A percentile compares a stretch with the other conserved stretches of the same genome.
Conservation (phyloP, 1,140 invertebrate species). For the Drosophila nasuta region DNA sequence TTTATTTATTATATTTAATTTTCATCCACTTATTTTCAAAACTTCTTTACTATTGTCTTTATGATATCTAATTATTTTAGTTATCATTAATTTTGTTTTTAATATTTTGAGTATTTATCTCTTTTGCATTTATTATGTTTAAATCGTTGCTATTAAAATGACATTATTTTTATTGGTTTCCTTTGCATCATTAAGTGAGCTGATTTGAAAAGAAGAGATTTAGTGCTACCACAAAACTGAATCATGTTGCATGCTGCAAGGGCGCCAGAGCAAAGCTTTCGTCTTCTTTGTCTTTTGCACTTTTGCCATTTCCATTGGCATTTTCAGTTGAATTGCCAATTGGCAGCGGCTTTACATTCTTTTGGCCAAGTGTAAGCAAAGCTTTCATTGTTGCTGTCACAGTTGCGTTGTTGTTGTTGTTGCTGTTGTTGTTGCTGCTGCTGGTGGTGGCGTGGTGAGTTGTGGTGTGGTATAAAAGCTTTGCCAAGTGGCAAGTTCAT, state of each 20-base stretch:
- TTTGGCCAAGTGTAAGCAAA: slow-evolving; percentile 46
- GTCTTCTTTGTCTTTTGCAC: neutral
- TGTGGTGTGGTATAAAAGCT: slow-evolving; percentile 60
- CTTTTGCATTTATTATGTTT: too few species aligned
- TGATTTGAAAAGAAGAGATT: neutral
- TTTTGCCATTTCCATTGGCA: slow-evolving; percentile 4
- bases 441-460: slow-evolving; percentile 39
- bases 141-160: too few species aligned
- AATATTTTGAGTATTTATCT: too few species aligned
- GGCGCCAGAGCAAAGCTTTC: slow-evolving; percentile 25
- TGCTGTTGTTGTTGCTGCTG: slow-evolving; percentile 34
- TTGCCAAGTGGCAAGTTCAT: slow-evolving; percentile 59
- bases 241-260: slow-evolving; percentile 32
- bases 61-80: too few species aligned
- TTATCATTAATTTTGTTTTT: too few species aligned
- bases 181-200: neutral
- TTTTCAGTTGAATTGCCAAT: slow-evolving; percentile 28
- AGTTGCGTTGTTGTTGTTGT: slow-evolving; percentile 34
- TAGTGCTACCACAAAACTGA: neutral
- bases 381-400: slow-evolving; percentile 51
- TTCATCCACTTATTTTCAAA: too few species aligned
- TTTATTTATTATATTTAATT: too few species aligned
- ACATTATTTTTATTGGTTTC: too few species aligned
- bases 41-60: too few species aligned
- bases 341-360: slow-evolving; percentile 13